Evolutionary conservation across 2,113 vertebrate species (phyloP).

Genomic region (Neogale vison): DNA sequence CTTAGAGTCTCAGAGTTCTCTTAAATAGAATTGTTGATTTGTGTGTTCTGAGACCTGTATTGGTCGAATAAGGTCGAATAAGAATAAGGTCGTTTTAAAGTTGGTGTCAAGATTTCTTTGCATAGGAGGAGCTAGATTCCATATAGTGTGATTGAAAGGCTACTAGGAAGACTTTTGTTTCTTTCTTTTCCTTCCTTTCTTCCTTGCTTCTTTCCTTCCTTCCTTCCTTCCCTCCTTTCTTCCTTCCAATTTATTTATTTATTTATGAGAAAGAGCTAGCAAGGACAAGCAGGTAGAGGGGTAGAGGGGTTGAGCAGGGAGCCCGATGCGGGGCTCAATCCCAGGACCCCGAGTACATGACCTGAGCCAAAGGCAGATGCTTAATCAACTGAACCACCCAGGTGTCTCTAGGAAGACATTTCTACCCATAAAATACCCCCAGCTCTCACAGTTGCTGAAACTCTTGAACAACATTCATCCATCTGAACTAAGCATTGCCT

Average conservation of each 20-base stretch:
- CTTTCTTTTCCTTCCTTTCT: too few relatives aligned
- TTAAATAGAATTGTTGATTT: not conserved
- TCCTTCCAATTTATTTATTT: too few relatives aligned
- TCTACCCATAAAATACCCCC: not conserved
- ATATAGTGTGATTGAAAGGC: not conserved
- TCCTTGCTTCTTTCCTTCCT: too few relatives aligned
- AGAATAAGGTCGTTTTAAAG: not conserved
- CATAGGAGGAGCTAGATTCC: not conserved
- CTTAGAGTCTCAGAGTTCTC: not conserved
- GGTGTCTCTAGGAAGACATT: not conserved
- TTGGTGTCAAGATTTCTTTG: not conserved
- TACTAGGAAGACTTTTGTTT: not conserved
- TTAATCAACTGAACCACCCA: not conserved
- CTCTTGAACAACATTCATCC: not conserved
- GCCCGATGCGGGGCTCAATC: accelerated
- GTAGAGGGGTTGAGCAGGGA: too few relatives aligned
- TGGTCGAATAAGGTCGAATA: not conserved
- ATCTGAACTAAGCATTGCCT: not conserved
- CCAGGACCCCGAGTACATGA: too few relatives aligned
- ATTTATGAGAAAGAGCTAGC: too few relatives aligned
- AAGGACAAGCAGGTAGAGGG: too few relatives aligned
- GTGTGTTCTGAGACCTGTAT: not conserved
- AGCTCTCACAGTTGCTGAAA: not conserved
- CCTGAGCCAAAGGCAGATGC: too few relatives aligned
- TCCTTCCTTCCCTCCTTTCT: too few relatives aligned